A percentile compares a stretch with the other conserved stretches of the same genome.
Evolutionary conservation across 2,888 invertebrate genomes (phyloP).

Genomic region (Dolomedes plantarius): DNA sequence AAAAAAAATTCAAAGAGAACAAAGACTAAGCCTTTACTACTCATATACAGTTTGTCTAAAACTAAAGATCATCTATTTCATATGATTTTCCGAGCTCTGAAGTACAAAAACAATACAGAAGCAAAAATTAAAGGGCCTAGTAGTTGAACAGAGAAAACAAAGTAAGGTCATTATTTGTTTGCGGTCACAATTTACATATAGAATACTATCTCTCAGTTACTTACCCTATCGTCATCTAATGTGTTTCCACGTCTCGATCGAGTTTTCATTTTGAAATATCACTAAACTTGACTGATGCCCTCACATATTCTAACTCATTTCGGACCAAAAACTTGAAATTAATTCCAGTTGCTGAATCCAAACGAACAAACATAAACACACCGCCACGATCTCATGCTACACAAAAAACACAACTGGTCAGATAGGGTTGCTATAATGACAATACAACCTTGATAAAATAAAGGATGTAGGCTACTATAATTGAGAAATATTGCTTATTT

Average conservation of each 20-base stretch:
- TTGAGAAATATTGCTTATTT: neutral
- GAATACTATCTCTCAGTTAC: slow-evolving; percentile 1
- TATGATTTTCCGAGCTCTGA: too few species aligned
- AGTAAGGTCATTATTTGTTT: slow-evolving; percentile 47
- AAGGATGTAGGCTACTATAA: neutral
- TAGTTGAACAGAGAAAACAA: neutral
- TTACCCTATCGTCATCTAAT: slow-evolving; percentile 57
- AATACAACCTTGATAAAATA: slow-evolving; percentile 38
- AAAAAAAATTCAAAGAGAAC: slow-evolving; percentile 8
- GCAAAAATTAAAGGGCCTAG: too few species aligned
- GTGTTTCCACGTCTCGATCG: slow-evolving; percentile 47
- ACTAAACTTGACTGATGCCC: neutral
- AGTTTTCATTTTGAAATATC: slow-evolving; percentile 51
- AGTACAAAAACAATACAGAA: too few species aligned
- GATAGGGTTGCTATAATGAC: slow-evolving; percentile 47
- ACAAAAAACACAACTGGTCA: slow-evolving; percentile 62
- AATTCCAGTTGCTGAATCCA: slow-evolving; percentile 22
- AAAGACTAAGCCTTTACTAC: slow-evolving; percentile 55
- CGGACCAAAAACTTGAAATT: slow-evolving; percentile 5
- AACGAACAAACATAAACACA: slow-evolving; percentile 67
- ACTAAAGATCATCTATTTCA: too few species aligned
- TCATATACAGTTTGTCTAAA: too few species aligned
- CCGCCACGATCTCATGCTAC: slow-evolving; percentile 49
- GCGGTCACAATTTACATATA: slow-evolving; percentile 29
- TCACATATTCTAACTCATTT: slow-evolving; percentile 32